phyloP scores from a whole-genome alignment of 2,113 vertebrate species.

The Myiopsitta monachus region DNA sequence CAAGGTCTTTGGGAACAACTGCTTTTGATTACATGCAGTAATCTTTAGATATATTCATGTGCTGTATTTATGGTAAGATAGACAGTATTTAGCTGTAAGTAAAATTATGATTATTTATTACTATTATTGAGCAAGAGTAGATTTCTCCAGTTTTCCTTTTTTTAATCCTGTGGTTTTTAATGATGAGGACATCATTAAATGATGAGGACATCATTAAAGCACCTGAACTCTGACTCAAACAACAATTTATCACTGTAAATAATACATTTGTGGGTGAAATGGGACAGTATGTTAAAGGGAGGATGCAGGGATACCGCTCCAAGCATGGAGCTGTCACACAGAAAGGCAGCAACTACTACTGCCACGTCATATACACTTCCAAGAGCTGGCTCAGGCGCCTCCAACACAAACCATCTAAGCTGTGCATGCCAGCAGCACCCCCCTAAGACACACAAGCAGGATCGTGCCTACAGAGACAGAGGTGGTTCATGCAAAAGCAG shows the following conservation, averaged over 20 bases:
- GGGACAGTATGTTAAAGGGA: background rate
- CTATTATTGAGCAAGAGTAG: background rate
- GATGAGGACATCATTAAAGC: background rate
- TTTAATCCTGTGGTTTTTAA: background rate
- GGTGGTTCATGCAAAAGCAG: background rate
- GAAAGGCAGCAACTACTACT: background rate
- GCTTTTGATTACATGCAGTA: background rate
- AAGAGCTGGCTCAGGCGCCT: background rate
- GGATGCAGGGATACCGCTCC: background rate
- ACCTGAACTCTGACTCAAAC: background rate
- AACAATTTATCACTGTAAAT: background rate
- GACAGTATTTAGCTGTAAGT: background rate
- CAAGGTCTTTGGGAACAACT: background rate
- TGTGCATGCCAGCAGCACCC: background rate
- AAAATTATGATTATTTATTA: background rate
- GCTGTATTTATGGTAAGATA: background rate
- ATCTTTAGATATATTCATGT: background rate
- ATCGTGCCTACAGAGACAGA: background rate
- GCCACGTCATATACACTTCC: background rate
- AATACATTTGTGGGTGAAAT: background rate
- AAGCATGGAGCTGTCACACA: background rate
- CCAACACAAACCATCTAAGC: accelerated
- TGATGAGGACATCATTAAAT: background rate
- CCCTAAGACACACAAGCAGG: accelerated
- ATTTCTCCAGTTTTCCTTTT: background rate